phyloP scores from a whole-genome alignment of 2,888 invertebrate genomes.

The Globia sparganii region DNA sequence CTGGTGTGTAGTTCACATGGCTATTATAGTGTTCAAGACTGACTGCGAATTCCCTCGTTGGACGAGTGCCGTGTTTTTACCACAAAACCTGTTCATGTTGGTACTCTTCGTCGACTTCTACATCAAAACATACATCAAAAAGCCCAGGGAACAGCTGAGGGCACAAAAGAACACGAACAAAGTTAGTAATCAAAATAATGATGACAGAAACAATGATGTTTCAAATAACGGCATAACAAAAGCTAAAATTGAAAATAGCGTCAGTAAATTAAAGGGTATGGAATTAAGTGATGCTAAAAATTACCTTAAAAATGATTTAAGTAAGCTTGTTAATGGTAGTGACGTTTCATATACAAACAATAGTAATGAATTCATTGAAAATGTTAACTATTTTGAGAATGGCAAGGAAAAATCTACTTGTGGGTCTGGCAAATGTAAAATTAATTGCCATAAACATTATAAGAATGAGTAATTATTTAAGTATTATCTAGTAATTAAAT shows the following conservation, averaged over 20 bases:
- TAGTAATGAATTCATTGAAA: conserved; percentile 19
- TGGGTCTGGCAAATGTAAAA: conserved; percentile 32
- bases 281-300: background rate
- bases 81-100: conserved; percentile 92
- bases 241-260: conserved; percentile 9
- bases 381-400: conserved; percentile 21
- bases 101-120: conserved; percentile 93
- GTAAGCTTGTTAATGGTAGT: conserved; percentile 28
- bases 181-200: conserved; percentile 8
- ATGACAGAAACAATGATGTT: background rate
- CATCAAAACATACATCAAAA: conserved; percentile 90
- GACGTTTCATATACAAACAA: conserved; percentile 17
- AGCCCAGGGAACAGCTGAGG: conserved; percentile 66
- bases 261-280: conserved; percentile 2
- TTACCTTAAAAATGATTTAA: conserved; percentile 46
- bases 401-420: conserved; percentile 26
- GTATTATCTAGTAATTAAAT: background rate
- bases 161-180: background rate
- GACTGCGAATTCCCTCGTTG: conserved; percentile 91
- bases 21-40: conserved; percentile 82
- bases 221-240: conserved; percentile 4
- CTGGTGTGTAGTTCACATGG: conserved; percentile 90
- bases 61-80: conserved; percentile 89
- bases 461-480: conserved; percentile 36
- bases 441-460: conserved; percentile 32